Evolutionary conservation across 1,140 invertebrate genomes (phyloP), one percentile per base, ranked within the genome.

Genomic region (Coboldia fuscipes): DNA sequence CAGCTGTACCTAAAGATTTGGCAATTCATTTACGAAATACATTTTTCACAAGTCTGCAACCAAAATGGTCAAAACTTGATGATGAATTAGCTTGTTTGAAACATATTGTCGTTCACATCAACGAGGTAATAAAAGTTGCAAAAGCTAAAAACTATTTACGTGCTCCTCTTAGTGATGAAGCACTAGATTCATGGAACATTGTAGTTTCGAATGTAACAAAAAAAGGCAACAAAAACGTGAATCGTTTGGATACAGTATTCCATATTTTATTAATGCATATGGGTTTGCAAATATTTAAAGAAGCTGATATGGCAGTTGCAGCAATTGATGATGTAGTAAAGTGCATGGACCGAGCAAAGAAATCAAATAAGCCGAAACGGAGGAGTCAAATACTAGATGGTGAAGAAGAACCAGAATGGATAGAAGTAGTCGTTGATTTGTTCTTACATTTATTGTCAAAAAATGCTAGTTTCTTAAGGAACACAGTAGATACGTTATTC

Each of bases 401-500:
- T 14, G 46, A 56, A 22, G 57, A 63, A 26, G 73, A 80, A 48
- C 72, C 71, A 12, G 56, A 69, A 40, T 84, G 79, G 79, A 65
- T 76, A 34, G 75, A 82, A 58, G 78, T 84, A 2, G 62, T 82
- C 28, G 63, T 75, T 10, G 79, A 84, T 61, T 57, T 84, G 14
- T 57, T 84, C 22, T 45, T 83, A 14, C 78, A 72, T 21, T 60
- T 80, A 20, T 52, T 80, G 8, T 79, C 75, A 2, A 62, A 68
- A 37, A 72, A 72, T 40, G 71, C 68, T 19, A 68, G 70, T 51
- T 60, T 77, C 16, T 54, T 79, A 7, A 54, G 77, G 10, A 69
- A 64, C 28, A 56, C 82, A 16, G 68, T 79, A 4, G 64, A 64
- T 39, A 69, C 62, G 40, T 72, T 82, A 1, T 82, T 83, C 48